A percentile compares a stretch with the other conserved stretches of the same genome.
Evolutionary conservation across 2,797 vertebrate genomes (phyloP).

Genomic region (Hapalemur alaotrensis): DNA sequence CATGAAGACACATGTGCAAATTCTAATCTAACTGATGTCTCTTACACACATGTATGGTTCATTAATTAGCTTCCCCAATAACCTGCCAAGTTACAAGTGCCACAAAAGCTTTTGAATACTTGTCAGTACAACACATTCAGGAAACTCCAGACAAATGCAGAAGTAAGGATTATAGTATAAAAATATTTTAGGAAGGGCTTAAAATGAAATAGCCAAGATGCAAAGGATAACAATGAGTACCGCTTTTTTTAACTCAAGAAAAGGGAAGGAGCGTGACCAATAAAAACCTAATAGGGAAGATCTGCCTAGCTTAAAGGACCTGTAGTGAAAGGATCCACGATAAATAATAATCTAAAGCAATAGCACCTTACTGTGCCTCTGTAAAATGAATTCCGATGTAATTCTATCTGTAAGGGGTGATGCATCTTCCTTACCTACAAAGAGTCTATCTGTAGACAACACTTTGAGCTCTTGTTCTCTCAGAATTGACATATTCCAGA

Average conservation of each 20-base stretch:
- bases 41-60: not conserved
- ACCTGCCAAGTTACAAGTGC: not conserved
- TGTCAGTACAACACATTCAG: not conserved
- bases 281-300: not conserved
- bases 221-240: not conserved
- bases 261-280: not conserved
- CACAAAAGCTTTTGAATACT: not conserved
- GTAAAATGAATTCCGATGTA: not conserved
- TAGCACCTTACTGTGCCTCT: not conserved
- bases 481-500: not conserved
- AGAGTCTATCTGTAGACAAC: not conserved
- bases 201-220: not conserved
- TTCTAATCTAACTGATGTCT: not conserved
- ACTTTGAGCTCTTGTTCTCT: not conserved
- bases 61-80: not conserved
- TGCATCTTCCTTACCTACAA: not conserved
- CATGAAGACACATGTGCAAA: not conserved
- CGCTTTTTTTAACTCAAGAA: not conserved
- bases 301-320: not conserved
- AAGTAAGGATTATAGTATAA: not conserved
- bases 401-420: not conserved
- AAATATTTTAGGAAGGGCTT: not conserved
- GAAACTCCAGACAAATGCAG: not conserved
- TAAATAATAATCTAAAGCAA: constrained; percentile 27
- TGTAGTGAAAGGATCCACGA: not conserved